These are phyloP conservation scores for Neogale vison DNA, from an alignment of 2,113 vertebrate genomes.

Conservation along the genomic window DNA sequence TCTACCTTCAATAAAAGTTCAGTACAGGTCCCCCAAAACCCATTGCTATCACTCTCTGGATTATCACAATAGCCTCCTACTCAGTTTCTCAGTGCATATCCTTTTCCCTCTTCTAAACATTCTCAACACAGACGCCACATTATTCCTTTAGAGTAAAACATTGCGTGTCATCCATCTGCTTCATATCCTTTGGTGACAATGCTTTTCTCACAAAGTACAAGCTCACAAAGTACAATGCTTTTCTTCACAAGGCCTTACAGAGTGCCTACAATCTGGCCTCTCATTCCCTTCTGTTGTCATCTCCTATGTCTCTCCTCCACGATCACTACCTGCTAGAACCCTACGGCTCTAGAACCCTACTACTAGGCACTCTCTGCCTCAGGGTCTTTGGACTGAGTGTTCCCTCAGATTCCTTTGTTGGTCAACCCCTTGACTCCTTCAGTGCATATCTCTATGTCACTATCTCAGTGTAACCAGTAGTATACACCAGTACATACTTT, in stretches of 20 bases:
- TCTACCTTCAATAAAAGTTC: not conserved
- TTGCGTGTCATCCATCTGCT: not conserved
- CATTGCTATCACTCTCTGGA: not conserved
- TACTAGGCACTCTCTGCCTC: not conserved
- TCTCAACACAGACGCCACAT: not conserved
- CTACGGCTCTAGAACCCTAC: not conserved
- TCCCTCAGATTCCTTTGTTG: not conserved
- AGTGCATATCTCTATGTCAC: accelerated
- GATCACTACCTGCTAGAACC: not conserved
- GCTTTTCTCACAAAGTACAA: not conserved
- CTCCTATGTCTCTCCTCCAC: not conserved
- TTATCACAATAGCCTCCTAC: not conserved
- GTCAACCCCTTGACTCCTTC: not conserved
- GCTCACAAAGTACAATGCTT: no score
- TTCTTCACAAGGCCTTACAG: not conserved
- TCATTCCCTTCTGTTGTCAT: not conserved
- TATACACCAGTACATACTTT: not conserved
- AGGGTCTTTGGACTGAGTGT: not conserved
- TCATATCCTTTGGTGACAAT: not conserved
- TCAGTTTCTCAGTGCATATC: not conserved
- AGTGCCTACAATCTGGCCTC: accelerated
- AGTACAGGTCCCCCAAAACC: not conserved
- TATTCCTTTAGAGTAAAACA: not conserved
- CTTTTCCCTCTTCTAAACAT: not conserved
- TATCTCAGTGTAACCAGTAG: not conserved